Evolutionary conservation across 2,888 invertebrate species (phyloP).

Genomic region (Himalopsyche kuldschensis): DNA sequence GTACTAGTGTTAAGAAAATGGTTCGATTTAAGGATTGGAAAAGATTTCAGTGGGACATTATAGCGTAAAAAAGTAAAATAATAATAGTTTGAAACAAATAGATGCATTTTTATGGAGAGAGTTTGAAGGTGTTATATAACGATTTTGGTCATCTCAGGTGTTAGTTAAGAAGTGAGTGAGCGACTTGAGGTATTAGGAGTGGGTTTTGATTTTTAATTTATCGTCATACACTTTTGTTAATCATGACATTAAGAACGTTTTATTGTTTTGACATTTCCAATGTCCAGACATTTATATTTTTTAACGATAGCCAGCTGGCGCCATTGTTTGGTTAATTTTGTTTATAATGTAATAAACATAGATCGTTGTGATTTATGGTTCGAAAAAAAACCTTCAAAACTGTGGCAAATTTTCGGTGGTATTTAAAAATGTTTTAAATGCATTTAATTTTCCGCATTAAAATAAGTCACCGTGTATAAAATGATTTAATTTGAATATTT

Average conservation of each 20-base stretch:
- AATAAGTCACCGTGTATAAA: too few relatives aligned
- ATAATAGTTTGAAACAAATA: too few relatives aligned
- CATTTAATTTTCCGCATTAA: too few relatives aligned
- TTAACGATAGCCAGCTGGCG: constrained; percentile 31
- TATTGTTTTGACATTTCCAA: constrained; percentile 38
- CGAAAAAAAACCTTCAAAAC: background rate
- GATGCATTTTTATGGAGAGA: too few relatives aligned
- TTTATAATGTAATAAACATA: background rate
- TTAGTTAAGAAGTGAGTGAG: background rate
- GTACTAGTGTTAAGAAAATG: too few relatives aligned
- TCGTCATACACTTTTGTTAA: constrained; percentile 34
- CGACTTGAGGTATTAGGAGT: background rate
- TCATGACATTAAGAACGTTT: constrained; percentile 34
- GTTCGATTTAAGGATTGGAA: too few relatives aligned
- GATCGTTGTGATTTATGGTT: background rate
- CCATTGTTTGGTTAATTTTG: constrained; percentile 7
- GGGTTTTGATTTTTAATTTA: constrained; percentile 34
- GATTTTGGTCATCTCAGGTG: background rate
- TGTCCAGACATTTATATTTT: constrained; percentile 29
- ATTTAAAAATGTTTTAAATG: background rate
- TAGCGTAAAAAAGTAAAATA: too few relatives aligned
- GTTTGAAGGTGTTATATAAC: background rate
- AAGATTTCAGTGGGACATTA: too few relatives aligned
- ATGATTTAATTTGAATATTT: too few relatives aligned
- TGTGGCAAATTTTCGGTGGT: background rate